phyloP scores from a whole-genome alignment of 2,888 invertebrate genomes.

The Cantharis rufa region DNA sequence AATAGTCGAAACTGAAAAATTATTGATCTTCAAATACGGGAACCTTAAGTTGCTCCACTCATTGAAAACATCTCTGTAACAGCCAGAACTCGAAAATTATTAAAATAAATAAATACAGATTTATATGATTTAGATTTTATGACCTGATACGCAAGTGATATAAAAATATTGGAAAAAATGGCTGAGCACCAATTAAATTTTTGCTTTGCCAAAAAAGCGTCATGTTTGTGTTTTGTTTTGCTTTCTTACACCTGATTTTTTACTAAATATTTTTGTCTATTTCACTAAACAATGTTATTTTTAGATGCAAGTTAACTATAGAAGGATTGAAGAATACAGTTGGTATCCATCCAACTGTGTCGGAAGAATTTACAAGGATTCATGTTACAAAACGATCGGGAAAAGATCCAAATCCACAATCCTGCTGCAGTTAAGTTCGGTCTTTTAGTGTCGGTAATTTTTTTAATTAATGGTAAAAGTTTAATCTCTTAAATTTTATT shows the following conservation, averaged over 20 bases:
- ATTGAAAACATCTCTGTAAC: too few species aligned
- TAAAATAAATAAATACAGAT: too few species aligned
- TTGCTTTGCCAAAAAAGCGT: too few species aligned
- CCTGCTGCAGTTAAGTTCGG: slow-evolving; percentile 88
- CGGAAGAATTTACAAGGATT: slow-evolving; percentile 90
- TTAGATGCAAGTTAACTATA: slow-evolving; percentile 79
- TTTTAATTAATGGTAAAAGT: neutral
- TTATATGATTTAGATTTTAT: too few species aligned
- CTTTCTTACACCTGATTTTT: too few species aligned
- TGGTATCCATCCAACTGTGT: slow-evolving; percentile 91
- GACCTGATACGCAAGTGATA: too few species aligned
- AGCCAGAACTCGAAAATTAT: too few species aligned
- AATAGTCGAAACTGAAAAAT: too few species aligned
- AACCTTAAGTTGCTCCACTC: too few species aligned
- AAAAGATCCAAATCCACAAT: slow-evolving; percentile 83
- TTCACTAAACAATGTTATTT: neutral
- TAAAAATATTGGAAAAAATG: neutral
- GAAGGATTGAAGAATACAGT: slow-evolving; percentile 79
- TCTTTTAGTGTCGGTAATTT: neutral
- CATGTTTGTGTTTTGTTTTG: too few species aligned
- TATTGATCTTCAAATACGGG: too few species aligned
- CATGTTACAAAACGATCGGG: slow-evolving; percentile 91
- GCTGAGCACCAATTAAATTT: neutral
- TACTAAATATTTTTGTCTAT: too few species aligned
- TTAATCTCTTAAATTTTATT: neutral